Evolutionary conservation across 2,888 invertebrate species (phyloP), one percentile per base, ranked within the genome.

Genomic region (Drosophila nr. fundita): DNA sequence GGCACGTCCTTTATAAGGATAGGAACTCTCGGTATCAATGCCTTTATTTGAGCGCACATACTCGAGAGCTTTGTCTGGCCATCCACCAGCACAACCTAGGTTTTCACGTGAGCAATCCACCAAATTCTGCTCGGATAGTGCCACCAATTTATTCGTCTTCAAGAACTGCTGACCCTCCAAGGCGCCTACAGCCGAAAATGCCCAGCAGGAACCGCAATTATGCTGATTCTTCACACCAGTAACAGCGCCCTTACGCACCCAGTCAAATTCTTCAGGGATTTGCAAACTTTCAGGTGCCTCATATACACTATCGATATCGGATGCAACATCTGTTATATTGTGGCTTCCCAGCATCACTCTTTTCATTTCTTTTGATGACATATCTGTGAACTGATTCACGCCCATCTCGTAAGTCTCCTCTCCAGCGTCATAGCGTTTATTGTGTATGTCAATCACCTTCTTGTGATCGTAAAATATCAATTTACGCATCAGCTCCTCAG

Each of bases 91-190:
- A 93, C 98, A 98, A 59, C 98, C 98, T 15, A 96, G 0, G 8
- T 75, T 78, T 30, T 97, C 97, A 11, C n/a, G n/a, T 0, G 97
- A 97, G 91, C 98, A 98, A 94, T 98, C 98, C 70, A 98, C 94
- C 73, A 98, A 94, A 93, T 98, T 98, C 94, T 98, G 98, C 94
- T 98, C 98, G 78, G 97, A 97, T 29, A 98, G 95, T 1, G 97
- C 96, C 24, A 97, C 95, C 53, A 98, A 94, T 80, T 94, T 94
- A 1, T 96, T 96, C 18, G 94, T 94, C 93, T 96, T 95, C 76
- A 97, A 95, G 94, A 95, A 98, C 92, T 98, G 96, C 92, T 97
- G 97, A 0, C 96, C 97, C 94, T 98, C 98, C 36, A 98, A 93
- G 0, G 97, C 93, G 40, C 98, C 99, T 65, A 98, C 98, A 96